These are phyloP conservation scores for Andrena haemorrhoa DNA, from an alignment of 2,888 invertebrate genomes.

Conservation along the genomic window DNA sequence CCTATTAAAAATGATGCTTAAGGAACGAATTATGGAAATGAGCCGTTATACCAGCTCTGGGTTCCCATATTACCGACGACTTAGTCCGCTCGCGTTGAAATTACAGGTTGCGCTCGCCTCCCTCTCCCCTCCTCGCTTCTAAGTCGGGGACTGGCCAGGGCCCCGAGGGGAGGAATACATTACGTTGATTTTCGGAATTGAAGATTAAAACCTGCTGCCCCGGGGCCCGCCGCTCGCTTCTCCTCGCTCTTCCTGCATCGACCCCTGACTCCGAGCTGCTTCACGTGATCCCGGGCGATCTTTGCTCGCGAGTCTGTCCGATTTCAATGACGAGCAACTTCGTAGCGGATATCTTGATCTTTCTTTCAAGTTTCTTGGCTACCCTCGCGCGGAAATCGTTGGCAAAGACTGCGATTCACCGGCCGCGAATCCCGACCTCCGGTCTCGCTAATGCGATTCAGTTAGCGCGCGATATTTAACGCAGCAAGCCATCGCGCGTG, in stretches of 20 bases:
- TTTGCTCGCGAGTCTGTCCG: background rate
- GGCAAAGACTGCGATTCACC: background rate
- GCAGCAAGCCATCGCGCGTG: conserved; percentile 18
- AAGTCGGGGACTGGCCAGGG: conserved; percentile 50
- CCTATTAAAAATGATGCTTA: conserved; percentile 84
- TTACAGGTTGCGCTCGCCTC: conserved; percentile 78
- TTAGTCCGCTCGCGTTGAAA: conserved; percentile 81
- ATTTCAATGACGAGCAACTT: background rate
- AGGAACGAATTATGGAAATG: conserved; percentile 84
- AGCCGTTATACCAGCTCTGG: conserved; percentile 75
- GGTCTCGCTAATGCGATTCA: conserved; percentile 17
- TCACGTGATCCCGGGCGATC: conserved; percentile 42
- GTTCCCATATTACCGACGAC: conserved; percentile 82
- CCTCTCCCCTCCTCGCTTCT: conserved; percentile 47
- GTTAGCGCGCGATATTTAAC: conserved; percentile 38
- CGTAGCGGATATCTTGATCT: background rate
- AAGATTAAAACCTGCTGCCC: conserved; percentile 72
- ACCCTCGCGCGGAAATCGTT: no score
- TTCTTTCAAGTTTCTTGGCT: background rate
- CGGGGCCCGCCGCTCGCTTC: conserved; percentile 33
- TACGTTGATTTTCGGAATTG: conserved; percentile 79
- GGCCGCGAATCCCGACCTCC: background rate
- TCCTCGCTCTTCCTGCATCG: conserved; percentile 28
- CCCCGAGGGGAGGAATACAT: conserved; percentile 75
- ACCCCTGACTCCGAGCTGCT: background rate